Evolutionary conservation across 1,140 invertebrate species (phyloP).

Genomic region (Hyphantria cunea): DNA sequence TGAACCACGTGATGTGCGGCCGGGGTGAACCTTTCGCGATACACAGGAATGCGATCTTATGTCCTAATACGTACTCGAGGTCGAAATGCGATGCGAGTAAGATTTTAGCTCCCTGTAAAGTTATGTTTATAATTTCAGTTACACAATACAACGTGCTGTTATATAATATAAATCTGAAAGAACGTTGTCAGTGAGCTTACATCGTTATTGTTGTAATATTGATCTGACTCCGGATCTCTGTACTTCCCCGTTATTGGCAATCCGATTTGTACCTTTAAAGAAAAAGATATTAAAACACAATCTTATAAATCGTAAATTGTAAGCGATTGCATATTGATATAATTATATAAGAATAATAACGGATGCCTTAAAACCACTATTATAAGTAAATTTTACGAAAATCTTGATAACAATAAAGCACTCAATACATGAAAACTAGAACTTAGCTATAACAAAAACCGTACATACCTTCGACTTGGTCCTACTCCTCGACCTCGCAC

Average conservation of each 20-base stretch:
- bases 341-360: too few species aligned
- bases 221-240: conserved; percentile 91
- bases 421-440: too few species aligned
- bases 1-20: conserved; percentile 95
- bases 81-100: conserved; percentile 95
- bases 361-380: too few species aligned
- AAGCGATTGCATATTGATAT: too few species aligned
- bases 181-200: conserved; percentile 82
- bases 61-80: conserved; percentile 94
- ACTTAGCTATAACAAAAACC: too few species aligned
- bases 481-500: conserved; percentile 85
- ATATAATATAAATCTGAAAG: too few species aligned
- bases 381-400: too few species aligned
- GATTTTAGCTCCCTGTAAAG: conserved; percentile 92
- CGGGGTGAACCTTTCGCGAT: conserved; percentile 92
- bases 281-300: conserved; percentile 40
- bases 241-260: conserved; percentile 93
- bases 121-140: neutral
- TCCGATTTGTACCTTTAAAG: conserved; percentile 89
- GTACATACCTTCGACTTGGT: conserved; percentile 85
- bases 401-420: too few species aligned
- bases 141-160: neutral
- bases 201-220: conserved; percentile 94
- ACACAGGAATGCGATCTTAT: conserved; percentile 96
- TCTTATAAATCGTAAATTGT: too few species aligned